Evolutionary conservation across 2,888 invertebrate species (phyloP), one percentile per base, ranked within the genome.

Genomic region (Agrotis exclamationis): DNA sequence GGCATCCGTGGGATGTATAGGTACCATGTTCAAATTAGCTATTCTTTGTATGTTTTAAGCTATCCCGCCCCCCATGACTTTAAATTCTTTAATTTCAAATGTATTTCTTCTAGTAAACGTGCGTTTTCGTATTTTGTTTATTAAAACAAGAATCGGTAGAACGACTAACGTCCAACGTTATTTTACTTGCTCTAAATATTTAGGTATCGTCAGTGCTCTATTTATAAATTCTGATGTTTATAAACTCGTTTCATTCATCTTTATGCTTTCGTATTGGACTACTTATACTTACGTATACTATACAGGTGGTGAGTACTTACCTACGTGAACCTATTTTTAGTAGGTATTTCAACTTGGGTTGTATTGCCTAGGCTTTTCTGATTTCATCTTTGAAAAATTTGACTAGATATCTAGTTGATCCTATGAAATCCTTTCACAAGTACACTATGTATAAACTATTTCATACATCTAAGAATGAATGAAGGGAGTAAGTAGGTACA

Each of bases 171-270:
- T 48, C 51, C 44, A 67, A 70, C 56, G 63, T 72, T 68, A 62
- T 79, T 75, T 72, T 59, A 70, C 58, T 78, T 68, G 63, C 70
- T 78, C 67, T 13, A 84, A 78, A 82, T 78, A 70, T 82, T 84
- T 82, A 62, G 24, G 39, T 80, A 70, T 66, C 59, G 69, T 68
- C 60, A 53, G 59, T 66, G 65, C 48, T 77, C 67, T 82, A 84
- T 82, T 84, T 78, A 82, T 84, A 82, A 67, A 70, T 67, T 58
- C 44, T 58, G 60, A 63, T 82, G 82, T 84, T 82, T 78, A 73
- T 79, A 82, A 82, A 82, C 79, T 84, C 56, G 70, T 72, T 82
- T 82, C 82, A 82, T 82, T 84, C 82, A 82, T 69, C 60, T 63
- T 71, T 82, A 76, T 84, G 74, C 67, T 56, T 60, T 68, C 58